Conservation (phyloP, 1,140 invertebrate species). For the Dendrolimus kikuchii region DNA sequence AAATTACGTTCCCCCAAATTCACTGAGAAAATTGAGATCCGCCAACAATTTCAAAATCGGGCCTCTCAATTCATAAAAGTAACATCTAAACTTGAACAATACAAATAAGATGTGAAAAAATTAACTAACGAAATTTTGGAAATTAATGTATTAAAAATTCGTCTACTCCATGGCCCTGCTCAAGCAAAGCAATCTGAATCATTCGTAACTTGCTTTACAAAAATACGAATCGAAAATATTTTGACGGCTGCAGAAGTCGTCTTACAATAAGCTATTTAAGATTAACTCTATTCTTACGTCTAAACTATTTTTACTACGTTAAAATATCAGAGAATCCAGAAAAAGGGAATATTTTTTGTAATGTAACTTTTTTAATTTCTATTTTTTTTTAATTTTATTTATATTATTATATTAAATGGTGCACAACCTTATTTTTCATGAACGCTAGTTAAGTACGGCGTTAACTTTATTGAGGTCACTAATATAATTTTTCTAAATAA, state of each 20-base stretch:
- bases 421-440: constrained; percentile 71
- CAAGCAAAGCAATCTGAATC: constrained; percentile 67
- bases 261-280: constrained; percentile 62
- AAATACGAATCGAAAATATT: constrained; percentile 72
- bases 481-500: constrained; percentile 60
- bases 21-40: constrained; percentile 6
- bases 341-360: constrained; percentile 60
- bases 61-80: constrained; percentile 12
- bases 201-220: constrained; percentile 70
- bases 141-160: not conserved
- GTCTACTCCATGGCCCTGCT: constrained; percentile 46
- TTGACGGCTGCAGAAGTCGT: constrained; percentile 57
- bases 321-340: constrained; percentile 72
- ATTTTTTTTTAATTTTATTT: constrained; percentile 26
- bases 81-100: too few species aligned
- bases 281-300: constrained; percentile 63
- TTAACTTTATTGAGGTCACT: constrained; percentile 61
- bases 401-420: constrained; percentile 37
- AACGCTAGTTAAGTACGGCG: constrained; percentile 65
- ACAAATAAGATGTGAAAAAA: too few species aligned
- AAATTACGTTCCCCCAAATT: constrained; percentile 4
- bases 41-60: constrained; percentile 13
- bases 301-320: constrained; percentile 61
- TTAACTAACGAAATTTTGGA: too few species aligned
- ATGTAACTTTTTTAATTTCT: constrained; percentile 52